Conservation (phyloP, 1,140 invertebrate genomes). For the Drosophila pectinifera region DNA sequence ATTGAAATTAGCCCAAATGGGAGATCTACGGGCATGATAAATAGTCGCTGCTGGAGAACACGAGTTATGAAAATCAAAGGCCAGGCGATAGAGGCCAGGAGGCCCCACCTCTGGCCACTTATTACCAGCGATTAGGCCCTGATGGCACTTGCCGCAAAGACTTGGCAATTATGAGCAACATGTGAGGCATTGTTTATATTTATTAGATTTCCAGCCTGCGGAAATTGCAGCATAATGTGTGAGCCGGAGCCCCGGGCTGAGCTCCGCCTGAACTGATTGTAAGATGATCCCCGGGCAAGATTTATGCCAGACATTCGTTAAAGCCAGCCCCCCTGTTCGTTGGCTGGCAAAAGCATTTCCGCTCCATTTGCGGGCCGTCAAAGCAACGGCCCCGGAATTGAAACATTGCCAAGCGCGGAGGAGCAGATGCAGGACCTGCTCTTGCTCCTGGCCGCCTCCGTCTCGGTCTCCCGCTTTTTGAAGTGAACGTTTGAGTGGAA, state of each 20-base stretch:
- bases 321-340: conserved; percentile 38
- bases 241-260: not conserved
- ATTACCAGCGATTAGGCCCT: conserved; percentile 54
- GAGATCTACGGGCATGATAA: conserved; percentile 22
- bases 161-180: conserved; percentile 70
- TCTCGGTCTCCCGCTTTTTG: conserved; percentile 51
- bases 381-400: conserved; percentile 56
- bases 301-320: conserved; percentile 81
- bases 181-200: conserved; percentile 74
- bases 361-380: conserved; percentile 74
- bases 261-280: conserved; percentile 39
- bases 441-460: not conserved
- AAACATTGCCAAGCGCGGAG: conserved; percentile 64
- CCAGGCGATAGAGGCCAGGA: too few species aligned
- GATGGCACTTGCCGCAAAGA: conserved; percentile 43
- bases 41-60: conserved; percentile 6
- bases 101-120: conserved; percentile 26
- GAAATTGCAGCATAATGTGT: conserved; percentile 70
- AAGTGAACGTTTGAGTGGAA: conserved; percentile 77
- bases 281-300: conserved; percentile 65
- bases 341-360: conserved; percentile 62
- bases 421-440: conserved; percentile 4
- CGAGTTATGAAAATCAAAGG: conserved; percentile 37
- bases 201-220: conserved; percentile 68
- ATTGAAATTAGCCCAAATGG: conserved; percentile 72